A percentile compares a stretch with the other conserved stretches of the same genome.
phyloP scores from a whole-genome alignment of 2,888 invertebrate species.

The Cyclophora albipunctata region DNA sequence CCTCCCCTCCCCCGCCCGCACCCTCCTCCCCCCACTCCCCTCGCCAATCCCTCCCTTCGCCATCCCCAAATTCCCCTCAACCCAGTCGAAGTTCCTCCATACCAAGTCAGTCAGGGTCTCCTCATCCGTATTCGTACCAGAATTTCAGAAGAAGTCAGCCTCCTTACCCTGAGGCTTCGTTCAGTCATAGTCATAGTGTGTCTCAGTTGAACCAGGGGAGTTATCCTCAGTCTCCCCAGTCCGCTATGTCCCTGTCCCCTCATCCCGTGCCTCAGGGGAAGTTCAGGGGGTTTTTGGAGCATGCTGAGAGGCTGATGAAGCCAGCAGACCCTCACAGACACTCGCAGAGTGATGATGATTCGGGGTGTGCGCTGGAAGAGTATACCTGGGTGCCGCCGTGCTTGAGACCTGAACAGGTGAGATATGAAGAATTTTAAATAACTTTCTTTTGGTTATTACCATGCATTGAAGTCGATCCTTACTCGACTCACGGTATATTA shows the following conservation, averaged over 20 bases:
- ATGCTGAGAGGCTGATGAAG: constrained; percentile 77
- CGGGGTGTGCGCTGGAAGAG: constrained; percentile 97
- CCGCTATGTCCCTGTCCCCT: constrained; percentile 64
- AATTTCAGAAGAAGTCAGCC: constrained; percentile 53
- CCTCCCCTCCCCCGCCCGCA: constrained; percentile 58
- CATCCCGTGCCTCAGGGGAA: constrained; percentile 65
- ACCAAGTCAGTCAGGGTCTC: constrained; percentile 57
- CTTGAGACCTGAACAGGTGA: constrained; percentile 95
- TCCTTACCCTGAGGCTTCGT: constrained; percentile 11
- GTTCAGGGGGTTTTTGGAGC: constrained; percentile 62
- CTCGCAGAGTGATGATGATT: constrained; percentile 97
- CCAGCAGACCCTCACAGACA: constrained; percentile 86
- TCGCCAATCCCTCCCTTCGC: constrained; percentile 53
- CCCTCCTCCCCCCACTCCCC: constrained; percentile 55
- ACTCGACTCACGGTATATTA: too few relatives aligned
- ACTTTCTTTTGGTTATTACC: too few relatives aligned
- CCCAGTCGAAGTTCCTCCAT: constrained; percentile 57
- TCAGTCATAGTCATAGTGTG: constrained; percentile 46
- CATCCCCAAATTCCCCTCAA: constrained; percentile 61
- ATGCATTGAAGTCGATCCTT: too few relatives aligned
- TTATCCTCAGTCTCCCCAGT: constrained; percentile 59
- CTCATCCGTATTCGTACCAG: constrained; percentile 60
- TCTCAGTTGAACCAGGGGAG: constrained; percentile 47
- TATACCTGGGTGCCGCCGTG: constrained; percentile 99
- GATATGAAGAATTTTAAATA: constrained; percentile 10